Evolutionary conservation across 1,140 invertebrate genomes (phyloP).

Genomic region (Drosophila mauritiana): DNA sequence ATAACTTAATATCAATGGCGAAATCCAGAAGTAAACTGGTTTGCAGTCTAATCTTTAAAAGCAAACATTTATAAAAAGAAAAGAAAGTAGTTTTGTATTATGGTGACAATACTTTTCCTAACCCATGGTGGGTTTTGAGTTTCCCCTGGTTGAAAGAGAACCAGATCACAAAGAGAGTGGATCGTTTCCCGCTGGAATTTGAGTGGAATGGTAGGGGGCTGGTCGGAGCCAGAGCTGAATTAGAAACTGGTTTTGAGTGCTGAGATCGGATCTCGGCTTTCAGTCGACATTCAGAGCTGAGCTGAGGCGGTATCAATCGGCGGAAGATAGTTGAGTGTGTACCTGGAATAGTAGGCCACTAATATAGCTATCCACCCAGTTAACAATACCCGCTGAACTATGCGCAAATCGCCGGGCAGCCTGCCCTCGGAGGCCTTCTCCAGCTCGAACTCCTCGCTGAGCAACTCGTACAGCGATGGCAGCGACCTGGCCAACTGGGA

Average conservation of each 20-base stretch:
- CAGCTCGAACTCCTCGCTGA: slow-evolving; percentile 70
- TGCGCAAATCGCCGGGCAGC: slow-evolving; percentile 73
- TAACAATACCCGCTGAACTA: slow-evolving; percentile 16
- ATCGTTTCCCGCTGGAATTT: slow-evolving; percentile 32
- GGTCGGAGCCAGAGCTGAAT: slow-evolving; percentile 17
- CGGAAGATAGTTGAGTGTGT: neutral
- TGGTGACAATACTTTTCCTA: neutral
- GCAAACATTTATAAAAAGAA: neutral
- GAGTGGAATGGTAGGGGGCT: slow-evolving; percentile 14
- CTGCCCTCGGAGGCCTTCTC: slow-evolving; percentile 73
- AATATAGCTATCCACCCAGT: neutral
- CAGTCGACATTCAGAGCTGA: slow-evolving; percentile 28
- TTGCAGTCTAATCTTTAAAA: no score
- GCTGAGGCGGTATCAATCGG: slow-evolving; percentile 4
- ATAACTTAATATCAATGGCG: no score
- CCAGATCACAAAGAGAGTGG: slow-evolving; percentile 13
- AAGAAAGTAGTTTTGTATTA: neutral
- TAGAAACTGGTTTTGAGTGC: slow-evolving; percentile 44
- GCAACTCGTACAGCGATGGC: slow-evolving; percentile 73
- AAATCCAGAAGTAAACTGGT: no score
- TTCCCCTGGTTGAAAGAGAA: slow-evolving; percentile 16
- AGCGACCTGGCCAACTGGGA: slow-evolving; percentile 83
- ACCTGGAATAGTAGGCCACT: neutral
- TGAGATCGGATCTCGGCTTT: slow-evolving; percentile 7
- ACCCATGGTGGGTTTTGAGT: slow-evolving; percentile 17